phyloP scores from a whole-genome alignment of 92 coral and sea anemone genomes.

The Pocillopora meandrina region DNA sequence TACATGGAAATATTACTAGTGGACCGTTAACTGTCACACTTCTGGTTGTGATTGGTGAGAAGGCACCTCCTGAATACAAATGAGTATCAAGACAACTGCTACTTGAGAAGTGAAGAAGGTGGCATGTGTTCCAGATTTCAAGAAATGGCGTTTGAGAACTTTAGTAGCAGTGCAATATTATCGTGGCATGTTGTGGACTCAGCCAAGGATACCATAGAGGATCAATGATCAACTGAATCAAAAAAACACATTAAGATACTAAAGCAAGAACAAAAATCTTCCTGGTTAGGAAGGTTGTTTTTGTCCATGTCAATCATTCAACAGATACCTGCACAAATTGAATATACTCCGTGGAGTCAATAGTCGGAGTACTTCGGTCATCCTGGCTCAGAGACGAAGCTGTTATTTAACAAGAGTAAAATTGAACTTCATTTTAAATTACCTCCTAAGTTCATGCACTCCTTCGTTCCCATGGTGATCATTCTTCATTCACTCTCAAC shows the following conservation, averaged over 20 bases:
- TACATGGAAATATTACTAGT: background rate
- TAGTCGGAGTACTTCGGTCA: background rate
- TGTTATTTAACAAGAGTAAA: conserved; percentile 7
- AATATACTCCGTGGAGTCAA: background rate
- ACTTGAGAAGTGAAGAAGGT: background rate
- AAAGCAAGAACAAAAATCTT: background rate
- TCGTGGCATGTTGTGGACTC: background rate
- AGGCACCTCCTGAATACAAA: background rate
- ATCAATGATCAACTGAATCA: background rate
- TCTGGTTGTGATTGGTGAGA: background rate
- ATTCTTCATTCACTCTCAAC: background rate
- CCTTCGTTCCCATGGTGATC: background rate
- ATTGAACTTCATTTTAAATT: background rate
- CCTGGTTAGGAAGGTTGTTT: background rate
- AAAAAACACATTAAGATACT: background rate
- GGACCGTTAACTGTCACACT: background rate
- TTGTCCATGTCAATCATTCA: background rate
- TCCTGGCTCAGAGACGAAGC: background rate
- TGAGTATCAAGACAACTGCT: background rate
- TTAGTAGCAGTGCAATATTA: background rate
- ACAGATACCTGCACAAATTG: background rate
- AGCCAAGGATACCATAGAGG: background rate
- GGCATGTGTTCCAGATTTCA: background rate
- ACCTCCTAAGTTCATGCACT: background rate
- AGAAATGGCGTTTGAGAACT: background rate